phyloP scores from a whole-genome alignment of 2,113 vertebrate genomes.

The Cinclus cinclus region DNA sequence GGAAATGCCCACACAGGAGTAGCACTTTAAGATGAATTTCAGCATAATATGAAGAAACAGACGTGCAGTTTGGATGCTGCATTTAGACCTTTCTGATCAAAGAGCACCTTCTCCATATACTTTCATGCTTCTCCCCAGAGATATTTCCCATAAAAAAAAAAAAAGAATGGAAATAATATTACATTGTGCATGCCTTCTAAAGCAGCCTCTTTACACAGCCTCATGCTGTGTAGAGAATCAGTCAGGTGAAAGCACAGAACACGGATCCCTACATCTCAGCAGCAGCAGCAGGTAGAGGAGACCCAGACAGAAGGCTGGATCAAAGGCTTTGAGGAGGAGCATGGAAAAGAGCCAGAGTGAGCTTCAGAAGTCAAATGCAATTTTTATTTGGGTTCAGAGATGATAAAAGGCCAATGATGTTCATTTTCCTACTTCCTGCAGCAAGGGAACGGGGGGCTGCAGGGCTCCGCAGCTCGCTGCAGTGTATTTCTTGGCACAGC shows the following conservation, averaged over 20 bases:
- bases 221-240: background rate
- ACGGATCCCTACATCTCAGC: background rate
- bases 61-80: background rate
- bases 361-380: background rate
- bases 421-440: slow-evolving; percentile 42
- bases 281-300: background rate
- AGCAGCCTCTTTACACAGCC: slow-evolving; percentile 5
- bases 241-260: background rate
- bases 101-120: background rate
- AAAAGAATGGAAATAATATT: slow-evolving; percentile 21
- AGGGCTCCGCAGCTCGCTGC: background rate
- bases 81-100: slow-evolving; percentile 39
- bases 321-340: background rate
- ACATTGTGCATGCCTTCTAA: background rate
- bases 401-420: background rate
- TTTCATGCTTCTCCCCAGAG: slow-evolving; percentile 28
- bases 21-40: background rate
- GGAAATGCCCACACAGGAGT: background rate
- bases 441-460: background rate
- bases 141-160: background rate
- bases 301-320: background rate
- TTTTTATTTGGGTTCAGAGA: slow-evolving; percentile 33
- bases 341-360: background rate
- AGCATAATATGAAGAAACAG: background rate
- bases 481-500: slow-evolving; percentile 18